Conservation (phyloP, 2,888 invertebrate genomes). For the Beris chalybata region DNA sequence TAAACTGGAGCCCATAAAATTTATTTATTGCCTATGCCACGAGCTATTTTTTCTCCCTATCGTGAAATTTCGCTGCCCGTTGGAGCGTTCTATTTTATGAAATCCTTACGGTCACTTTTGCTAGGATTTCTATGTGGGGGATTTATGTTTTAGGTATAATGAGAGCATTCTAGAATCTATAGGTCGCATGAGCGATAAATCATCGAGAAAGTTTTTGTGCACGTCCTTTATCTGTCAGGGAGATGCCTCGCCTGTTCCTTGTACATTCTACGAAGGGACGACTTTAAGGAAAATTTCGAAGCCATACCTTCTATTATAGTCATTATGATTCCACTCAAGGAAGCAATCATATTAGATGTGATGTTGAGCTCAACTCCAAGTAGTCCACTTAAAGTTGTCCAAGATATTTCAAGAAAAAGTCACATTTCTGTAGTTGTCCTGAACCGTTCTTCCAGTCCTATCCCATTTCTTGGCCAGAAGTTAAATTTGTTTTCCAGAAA, state of each 20-base stretch:
- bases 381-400: no score
- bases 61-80: conserved; percentile 18
- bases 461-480: no score
- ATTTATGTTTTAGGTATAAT: conserved; percentile 19
- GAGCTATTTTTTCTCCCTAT: background rate
- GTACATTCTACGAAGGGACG: background rate
- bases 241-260: background rate
- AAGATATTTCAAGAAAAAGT: no score
- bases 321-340: conserved; percentile 6
- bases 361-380: background rate
- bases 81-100: conserved; percentile 18
- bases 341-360: conserved; percentile 8
- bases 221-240: background rate
- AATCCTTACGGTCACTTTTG: conserved; percentile 19
- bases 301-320: conserved; percentile 17
- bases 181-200: conserved; percentile 22
- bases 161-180: conserved; percentile 13
- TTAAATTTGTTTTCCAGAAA: no score
- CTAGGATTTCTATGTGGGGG: conserved; percentile 4
- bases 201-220: conserved; percentile 1
- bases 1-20: conserved; percentile 18
- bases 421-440: no score
- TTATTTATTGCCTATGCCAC: conserved; percentile 18
- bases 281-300: conserved; percentile 10
- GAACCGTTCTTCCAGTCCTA: no score